Evolutionary conservation across 2,888 invertebrate species (phyloP).

Genomic region (Druceiella hillmani): DNA sequence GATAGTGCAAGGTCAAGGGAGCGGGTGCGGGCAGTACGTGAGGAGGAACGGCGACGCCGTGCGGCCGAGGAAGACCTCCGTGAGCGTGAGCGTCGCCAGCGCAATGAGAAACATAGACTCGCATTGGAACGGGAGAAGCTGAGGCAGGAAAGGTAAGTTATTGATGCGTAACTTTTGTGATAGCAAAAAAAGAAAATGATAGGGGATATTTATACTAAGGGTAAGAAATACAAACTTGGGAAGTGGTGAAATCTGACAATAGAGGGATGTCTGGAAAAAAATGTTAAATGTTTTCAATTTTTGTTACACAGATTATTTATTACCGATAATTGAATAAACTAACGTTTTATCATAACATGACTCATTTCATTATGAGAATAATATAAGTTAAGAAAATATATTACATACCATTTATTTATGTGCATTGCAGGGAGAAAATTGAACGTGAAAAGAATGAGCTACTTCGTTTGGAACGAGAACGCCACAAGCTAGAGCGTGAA

Average conservation of each 20-base stretch:
- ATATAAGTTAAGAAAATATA: too few species aligned
- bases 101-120: constrained; percentile 78
- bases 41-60: constrained; percentile 75
- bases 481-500: constrained; percentile 72
- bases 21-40: constrained; percentile 69
- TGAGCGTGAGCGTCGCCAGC: constrained; percentile 76
- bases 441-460: constrained; percentile 86
- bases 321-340: too few species aligned
- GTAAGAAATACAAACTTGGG: too few species aligned
- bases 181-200: too few species aligned
- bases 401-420: neutral
- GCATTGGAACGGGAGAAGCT: constrained; percentile 77
- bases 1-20: constrained; percentile 70
- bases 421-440: constrained; percentile 64
- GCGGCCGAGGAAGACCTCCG: constrained; percentile 73
- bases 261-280: too few species aligned
- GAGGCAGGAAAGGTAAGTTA: constrained; percentile 64
- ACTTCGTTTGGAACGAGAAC: constrained; percentile 75
- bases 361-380: too few species aligned
- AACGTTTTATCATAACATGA: too few species aligned
- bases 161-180: too few species aligned
- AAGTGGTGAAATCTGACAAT: too few species aligned
- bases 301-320: too few species aligned
- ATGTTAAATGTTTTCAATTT: too few species aligned
- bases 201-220: too few species aligned